Evolutionary conservation across 2,113 vertebrate genomes (phyloP).

Genomic region (Peucedramus taeniatus): DNA sequence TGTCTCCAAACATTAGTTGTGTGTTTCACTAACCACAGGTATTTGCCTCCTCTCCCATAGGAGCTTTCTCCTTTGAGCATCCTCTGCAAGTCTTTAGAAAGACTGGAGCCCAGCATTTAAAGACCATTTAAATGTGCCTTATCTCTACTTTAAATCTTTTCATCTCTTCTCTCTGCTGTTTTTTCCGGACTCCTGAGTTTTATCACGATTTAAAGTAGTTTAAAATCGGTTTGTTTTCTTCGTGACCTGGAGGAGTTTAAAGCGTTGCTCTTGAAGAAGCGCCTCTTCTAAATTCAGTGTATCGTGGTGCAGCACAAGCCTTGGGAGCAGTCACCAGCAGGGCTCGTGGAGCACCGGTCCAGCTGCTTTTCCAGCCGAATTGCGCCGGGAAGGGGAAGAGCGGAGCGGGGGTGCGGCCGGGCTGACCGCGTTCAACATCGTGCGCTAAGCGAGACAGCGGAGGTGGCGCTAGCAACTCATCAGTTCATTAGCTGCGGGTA

Average conservation of each 20-base stretch:
- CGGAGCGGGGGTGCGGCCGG: rapidly evolving
- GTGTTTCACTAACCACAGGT: rapidly evolving
- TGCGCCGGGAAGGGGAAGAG: neutral
- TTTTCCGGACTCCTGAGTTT: neutral
- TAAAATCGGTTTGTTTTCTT: neutral
- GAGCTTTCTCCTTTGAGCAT: neutral
- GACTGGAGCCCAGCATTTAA: neutral
- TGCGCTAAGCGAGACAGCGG: neutral
- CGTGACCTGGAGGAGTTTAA: neutral
- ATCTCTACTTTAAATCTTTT: neutral
- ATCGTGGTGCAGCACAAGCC: neutral
- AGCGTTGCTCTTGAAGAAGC: neutral
- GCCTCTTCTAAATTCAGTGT: neutral
- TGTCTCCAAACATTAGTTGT: neutral
- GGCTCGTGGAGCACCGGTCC: rapidly evolving
- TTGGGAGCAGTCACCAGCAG: neutral
- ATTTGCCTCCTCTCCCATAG: neutral
- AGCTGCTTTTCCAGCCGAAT: neutral
- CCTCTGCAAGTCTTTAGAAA: neutral
- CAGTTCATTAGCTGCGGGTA: neutral
- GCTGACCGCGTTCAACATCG: neutral
- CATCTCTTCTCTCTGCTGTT: neutral
- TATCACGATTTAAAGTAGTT: neutral
- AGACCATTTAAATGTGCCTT: neutral
- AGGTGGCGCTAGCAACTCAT: neutral